Percentiles rank a stretch among this genome's conserved stretches.
phyloP scores from a whole-genome alignment of 64 coral and sea anemone species.

The Stylophora pistillata region DNA sequence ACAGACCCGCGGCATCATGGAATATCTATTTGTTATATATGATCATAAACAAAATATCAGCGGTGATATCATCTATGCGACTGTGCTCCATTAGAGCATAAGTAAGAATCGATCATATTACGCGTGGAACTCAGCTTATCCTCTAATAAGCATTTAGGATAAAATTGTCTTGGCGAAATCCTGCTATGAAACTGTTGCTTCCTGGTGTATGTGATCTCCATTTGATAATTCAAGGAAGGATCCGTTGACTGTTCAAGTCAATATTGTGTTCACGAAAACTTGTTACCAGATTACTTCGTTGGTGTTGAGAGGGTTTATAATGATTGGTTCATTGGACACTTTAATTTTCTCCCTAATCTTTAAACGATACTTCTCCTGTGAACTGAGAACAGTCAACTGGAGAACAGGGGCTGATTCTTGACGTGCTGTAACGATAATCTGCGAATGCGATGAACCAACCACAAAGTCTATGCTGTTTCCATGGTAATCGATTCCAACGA shows the following conservation, averaged over 20 bases:
- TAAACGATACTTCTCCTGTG: conserved; percentile 11
- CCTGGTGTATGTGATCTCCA: too few species aligned
- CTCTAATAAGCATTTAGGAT: too few species aligned
- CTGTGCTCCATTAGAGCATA: too few species aligned
- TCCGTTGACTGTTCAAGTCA: not conserved
- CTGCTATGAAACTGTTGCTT: too few species aligned
- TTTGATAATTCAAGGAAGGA: too few species aligned
- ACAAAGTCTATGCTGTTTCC: conserved; percentile 74
- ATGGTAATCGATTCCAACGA: conserved; percentile 83
- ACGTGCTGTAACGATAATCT: conserved; percentile 75
- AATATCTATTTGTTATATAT: too few species aligned
- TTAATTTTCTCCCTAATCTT: conserved; percentile 10
- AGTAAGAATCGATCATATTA: too few species aligned
- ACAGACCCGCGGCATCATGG: too few species aligned
- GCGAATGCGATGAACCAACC: conserved; percentile 22
- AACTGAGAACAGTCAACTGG: conserved; percentile 15
- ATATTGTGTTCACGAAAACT: not conserved
- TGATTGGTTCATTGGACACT: not conserved
- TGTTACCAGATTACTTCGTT: not conserved
- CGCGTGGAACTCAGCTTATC: too few species aligned
- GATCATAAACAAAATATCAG: too few species aligned
- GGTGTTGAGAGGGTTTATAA: not conserved
- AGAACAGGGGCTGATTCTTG: conserved; percentile 30
- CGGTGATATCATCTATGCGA: too few species aligned
- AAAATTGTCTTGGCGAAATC: too few species aligned